These are phyloP conservation scores for Lissocephala sabroskyi DNA, from an alignment of 2,888 invertebrate species.

Conservation along the genomic window DNA sequence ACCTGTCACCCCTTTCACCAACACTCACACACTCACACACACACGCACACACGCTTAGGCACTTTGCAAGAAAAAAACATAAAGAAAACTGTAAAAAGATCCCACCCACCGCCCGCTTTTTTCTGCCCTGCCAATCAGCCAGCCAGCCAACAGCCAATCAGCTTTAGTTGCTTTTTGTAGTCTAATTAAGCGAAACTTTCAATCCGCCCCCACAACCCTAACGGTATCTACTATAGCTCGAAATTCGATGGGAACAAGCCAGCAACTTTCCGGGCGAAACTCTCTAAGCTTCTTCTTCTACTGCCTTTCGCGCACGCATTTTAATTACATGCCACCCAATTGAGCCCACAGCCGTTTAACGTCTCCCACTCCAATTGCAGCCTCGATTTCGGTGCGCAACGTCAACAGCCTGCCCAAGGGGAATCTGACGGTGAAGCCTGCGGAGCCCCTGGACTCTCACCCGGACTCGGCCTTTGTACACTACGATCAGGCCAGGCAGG, in stretches of 20 bases:
- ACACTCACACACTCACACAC: conserved; percentile 8
- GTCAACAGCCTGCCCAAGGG: conserved; percentile 71
- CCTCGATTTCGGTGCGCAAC: conserved; percentile 79
- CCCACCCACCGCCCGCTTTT: too few species aligned
- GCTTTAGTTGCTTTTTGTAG: background rate
- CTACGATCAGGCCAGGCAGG: conserved; percentile 67
- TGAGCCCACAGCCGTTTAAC: background rate
- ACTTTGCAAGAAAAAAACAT: background rate
- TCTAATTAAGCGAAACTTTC: background rate
- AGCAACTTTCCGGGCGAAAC: background rate
- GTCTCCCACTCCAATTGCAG: conserved; percentile 73
- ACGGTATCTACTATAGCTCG: too few species aligned
- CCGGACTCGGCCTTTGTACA: conserved; percentile 51
- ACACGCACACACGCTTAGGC: conserved; percentile 14
- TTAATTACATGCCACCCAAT: conserved; percentile 32
- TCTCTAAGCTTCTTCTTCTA: conserved; percentile 21
- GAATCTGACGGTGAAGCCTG: conserved; percentile 71
- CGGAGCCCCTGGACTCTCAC: conserved; percentile 66
- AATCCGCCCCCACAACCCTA: too few species aligned
- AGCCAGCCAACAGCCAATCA: too few species aligned
- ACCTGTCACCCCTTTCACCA: background rate
- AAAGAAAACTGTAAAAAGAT: conserved; percentile 28
- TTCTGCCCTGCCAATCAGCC: too few species aligned
- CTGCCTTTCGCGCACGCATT: conserved; percentile 61
- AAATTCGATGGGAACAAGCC: too few species aligned